Conservation (phyloP, 2,888 invertebrate species). For the Drosophila nr. fundita region DNA sequence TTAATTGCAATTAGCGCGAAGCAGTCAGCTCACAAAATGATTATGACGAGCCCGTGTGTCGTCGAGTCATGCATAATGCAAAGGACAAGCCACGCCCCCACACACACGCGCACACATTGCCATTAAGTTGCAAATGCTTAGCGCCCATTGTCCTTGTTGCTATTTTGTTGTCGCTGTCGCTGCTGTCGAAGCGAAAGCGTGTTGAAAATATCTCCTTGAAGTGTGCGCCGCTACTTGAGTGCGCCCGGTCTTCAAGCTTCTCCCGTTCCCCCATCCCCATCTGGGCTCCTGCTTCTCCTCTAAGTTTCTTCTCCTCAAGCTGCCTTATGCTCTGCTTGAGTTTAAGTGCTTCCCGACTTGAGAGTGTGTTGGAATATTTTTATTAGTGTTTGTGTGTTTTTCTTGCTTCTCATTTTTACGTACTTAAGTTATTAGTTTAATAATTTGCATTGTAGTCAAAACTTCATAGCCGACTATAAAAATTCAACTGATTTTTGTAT, state of each 20-base stretch:
- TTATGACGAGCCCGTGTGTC: conserved; percentile 62
- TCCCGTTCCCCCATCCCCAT: background rate
- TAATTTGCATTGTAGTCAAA: conserved; percentile 62
- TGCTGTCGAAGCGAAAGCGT: conserved; percentile 60
- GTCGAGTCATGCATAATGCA: conserved; percentile 72
- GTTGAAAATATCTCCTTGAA: conserved; percentile 74
- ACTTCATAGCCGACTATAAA: conserved; percentile 18
- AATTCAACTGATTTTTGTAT: conserved; percentile 31
- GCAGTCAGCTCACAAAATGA: conserved; percentile 69
- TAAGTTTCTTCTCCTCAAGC: conserved; percentile 23
- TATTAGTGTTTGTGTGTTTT: conserved; percentile 38
- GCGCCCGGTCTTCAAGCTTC: conserved; percentile 30
- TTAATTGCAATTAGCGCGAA: conserved; percentile 78
- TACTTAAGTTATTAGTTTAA: conserved; percentile 74
- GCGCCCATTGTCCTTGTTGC: conserved; percentile 67
- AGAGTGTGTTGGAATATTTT: conserved; percentile 70
- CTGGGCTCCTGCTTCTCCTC: conserved; percentile 5
- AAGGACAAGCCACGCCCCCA: conserved; percentile 48
- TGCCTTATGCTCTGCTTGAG: conserved; percentile 45
- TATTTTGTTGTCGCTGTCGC: conserved; percentile 52
- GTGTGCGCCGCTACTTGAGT: conserved; percentile 70
- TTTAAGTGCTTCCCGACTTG: conserved; percentile 55
- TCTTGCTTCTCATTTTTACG: conserved; percentile 49
- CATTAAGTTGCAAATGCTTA: conserved; percentile 72
- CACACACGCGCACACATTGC: conserved; percentile 38